Evolutionary conservation across 2,888 invertebrate species (phyloP), one percentile per base, ranked within the genome.

Genomic region (Phyllotreta striolata): DNA sequence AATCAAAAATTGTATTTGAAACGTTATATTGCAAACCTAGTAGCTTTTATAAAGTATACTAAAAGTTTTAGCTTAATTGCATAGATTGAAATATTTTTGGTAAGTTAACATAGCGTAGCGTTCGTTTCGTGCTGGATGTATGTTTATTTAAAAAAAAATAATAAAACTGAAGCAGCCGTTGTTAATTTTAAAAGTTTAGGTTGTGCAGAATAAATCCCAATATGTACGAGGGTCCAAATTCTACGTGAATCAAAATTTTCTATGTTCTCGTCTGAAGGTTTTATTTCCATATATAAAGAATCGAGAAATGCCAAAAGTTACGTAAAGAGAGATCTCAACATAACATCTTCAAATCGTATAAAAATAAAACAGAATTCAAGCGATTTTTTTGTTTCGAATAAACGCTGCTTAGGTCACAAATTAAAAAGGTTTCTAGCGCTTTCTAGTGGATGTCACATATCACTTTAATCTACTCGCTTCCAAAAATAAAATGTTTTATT

Each of bases 21-120:
- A 24, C 10, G 38, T 12, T 62, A 47, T 56, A 56, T 43, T 56
- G 47, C 43, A 56, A 24, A 24, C 24, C 24, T 56, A 43, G 56
- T 62, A 62, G 62, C 56, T 62, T 62, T 62, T 57, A 62, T 62
- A 62, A 62, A 62, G 62, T 62, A 49, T 39, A 34, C 34, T 34
- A 12, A 24, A 41, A 41, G 41, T 55, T 55, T 47, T 39, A 13
- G 12, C 14, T 61, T n/a, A n/a, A n/a, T n/a, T 4, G 24, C 2
- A 24, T 24, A 24, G 24, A 24, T 24, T 24, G 24, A n/a, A 55
- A 12, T 44, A 44, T 24, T 24, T 24, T 24, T 24, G 24, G 24
- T 24, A 24, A 24, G 24, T 24, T 24, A 24, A 24, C 24, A 24
- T 24, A 24, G 24, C 24, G 24, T 24, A 24, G 24, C 1, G 24